Percentiles rank a stretch among this genome's conserved stretches.
Conservation (phyloP, 2,113 vertebrate species). For the Cyanoliseus patagonus region DNA sequence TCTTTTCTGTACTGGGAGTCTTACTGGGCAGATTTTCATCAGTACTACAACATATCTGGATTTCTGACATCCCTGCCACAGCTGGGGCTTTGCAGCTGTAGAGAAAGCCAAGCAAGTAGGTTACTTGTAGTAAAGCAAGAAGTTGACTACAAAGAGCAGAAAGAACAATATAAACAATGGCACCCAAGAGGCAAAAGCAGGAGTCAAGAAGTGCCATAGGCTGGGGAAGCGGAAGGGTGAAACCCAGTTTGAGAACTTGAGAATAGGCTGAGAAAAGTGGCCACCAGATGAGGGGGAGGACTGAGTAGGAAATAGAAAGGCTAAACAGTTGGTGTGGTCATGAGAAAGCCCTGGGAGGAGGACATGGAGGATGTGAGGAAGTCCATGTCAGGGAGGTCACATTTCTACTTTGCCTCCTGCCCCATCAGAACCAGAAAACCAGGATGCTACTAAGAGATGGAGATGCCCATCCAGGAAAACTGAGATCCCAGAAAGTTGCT, state of each 20-base stretch:
- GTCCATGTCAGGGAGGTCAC: rapidly evolving
- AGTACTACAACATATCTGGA: not conserved
- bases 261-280: not conserved
- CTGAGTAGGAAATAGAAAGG: not conserved
- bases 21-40: not conserved
- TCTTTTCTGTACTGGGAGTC: not conserved
- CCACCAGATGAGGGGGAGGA: not conserved
- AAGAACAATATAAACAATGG: not conserved
- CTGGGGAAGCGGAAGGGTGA: not conserved
- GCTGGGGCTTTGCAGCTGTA: not conserved
- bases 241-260: not conserved
- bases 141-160: not conserved
- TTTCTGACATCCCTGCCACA: not conserved
- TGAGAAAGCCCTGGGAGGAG: not conserved
- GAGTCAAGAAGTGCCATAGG: not conserved
- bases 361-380: not conserved
- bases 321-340: not conserved
- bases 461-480: not conserved
- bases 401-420: not conserved
- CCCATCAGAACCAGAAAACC: not conserved
- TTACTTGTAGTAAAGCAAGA: not conserved
- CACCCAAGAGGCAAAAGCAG: not conserved
- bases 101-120: not conserved
- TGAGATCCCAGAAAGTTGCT: not conserved
- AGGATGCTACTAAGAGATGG: not conserved